phyloP scores from a whole-genome alignment of 1,140 invertebrate genomes.

The Drosophila kohkoa region DNA sequence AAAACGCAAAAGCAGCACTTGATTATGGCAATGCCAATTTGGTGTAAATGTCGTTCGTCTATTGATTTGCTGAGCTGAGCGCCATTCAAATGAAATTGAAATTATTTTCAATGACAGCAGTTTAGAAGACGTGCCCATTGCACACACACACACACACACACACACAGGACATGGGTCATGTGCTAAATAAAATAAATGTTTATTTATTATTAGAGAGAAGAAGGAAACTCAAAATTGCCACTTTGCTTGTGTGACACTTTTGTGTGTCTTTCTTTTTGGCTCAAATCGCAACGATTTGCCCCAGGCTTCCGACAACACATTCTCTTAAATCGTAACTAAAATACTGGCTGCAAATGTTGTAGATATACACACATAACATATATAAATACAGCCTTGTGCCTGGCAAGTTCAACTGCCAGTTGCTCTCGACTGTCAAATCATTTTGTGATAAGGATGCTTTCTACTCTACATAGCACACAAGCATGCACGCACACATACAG shows the following conservation, averaged over 20 bases:
- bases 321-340: conserved; percentile 58
- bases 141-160: neutral
- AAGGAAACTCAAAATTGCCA: conserved; percentile 11
- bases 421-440: conserved; percentile 78
- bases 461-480: conserved; percentile 46
- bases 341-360: conserved; percentile 24
- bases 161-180: conserved; percentile 34
- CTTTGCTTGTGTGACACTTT: conserved; percentile 46
- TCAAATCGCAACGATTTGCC: conserved; percentile 63
- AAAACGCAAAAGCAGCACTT: conserved; percentile 26
- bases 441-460: conserved; percentile 72
- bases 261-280: conserved; percentile 12
- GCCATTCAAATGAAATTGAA: conserved; percentile 64
- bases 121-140: conserved; percentile 67
- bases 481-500: conserved; percentile 33
- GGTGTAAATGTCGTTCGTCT: conserved; percentile 56
- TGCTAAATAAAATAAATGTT: conserved; percentile 70
- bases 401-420: conserved; percentile 62
- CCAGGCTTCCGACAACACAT: conserved; percentile 36
- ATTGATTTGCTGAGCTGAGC: conserved; percentile 50
- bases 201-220: conserved; percentile 48
- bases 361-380: neutral
- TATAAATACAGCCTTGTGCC: neutral
- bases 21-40: conserved; percentile 59
- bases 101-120: conserved; percentile 73